A percentile compares a stretch with the other conserved stretches of the same genome.
Conservation (phyloP, 2,888 invertebrate species). For the Osmoderma eremita region DNA sequence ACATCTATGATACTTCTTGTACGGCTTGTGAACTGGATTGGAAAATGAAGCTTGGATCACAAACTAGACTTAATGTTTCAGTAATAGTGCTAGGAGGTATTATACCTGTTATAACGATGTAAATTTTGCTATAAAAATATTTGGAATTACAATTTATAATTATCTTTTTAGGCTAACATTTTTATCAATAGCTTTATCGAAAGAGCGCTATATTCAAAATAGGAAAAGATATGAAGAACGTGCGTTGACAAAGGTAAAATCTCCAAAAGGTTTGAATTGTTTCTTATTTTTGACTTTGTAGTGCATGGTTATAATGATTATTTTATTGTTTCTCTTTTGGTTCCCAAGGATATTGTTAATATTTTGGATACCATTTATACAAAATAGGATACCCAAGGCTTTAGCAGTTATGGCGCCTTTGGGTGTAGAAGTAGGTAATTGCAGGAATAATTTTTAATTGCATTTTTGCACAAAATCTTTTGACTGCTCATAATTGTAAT, state of each 20-base stretch:
- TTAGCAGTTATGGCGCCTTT: constrained; percentile 66
- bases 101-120: constrained; percentile 65
- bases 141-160: constrained; percentile 23
- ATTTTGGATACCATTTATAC: constrained; percentile 59
- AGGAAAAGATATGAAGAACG: constrained; percentile 36
- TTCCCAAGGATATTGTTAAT: constrained; percentile 61
- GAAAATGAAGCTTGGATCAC: constrained; percentile 64
- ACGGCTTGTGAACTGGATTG: constrained; percentile 66
- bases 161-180: constrained; percentile 41
- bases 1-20: constrained; percentile 66
- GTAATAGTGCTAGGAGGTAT: constrained; percentile 64
- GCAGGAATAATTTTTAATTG: neutral
- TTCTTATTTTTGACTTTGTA: constrained; percentile 52
- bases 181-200: constrained; percentile 45
- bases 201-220: constrained; percentile 26
- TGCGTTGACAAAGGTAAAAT: constrained; percentile 46
- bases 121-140: constrained; percentile 51
- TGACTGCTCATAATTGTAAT: too few species aligned
- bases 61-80: constrained; percentile 65
- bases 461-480: too few species aligned
- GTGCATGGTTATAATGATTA: constrained; percentile 63
- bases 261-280: neutral
- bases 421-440: constrained; percentile 64
- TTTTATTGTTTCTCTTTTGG: constrained; percentile 63
- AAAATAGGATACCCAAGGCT: constrained; percentile 62